Evolutionary conservation across 2,888 invertebrate species (phyloP).

Genomic region (Cetonia aurata): DNA sequence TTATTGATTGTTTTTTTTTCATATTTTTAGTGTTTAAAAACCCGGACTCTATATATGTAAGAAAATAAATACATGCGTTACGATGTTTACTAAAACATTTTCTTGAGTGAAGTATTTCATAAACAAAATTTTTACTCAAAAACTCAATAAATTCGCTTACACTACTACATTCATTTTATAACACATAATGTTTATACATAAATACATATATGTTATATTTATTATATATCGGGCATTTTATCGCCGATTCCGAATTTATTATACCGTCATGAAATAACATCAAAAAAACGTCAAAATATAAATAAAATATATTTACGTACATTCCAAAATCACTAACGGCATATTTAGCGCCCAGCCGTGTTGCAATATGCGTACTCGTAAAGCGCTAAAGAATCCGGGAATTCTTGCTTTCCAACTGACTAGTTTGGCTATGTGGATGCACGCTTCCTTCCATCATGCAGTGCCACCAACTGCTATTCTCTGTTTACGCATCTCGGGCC

Average conservation of each 20-base stretch:
- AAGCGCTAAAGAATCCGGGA: background rate
- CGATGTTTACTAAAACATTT: too few relatives aligned
- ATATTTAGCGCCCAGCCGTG: background rate
- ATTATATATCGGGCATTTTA: constrained; percentile 13
- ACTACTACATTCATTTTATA: too few relatives aligned
- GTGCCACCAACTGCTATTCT: background rate
- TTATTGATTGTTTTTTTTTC: too few relatives aligned
- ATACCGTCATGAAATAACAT: background rate
- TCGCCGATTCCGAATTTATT: constrained; percentile 28
- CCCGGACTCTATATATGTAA: too few relatives aligned
- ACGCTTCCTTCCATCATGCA: background rate
- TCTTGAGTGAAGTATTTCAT: too few relatives aligned
- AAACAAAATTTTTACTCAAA: too few relatives aligned
- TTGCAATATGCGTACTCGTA: background rate
- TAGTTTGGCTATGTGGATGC: background rate
- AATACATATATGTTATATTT: too few relatives aligned
- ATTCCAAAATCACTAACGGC: too few relatives aligned
- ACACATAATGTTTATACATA: constrained; percentile 16
- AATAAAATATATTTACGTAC: constrained; percentile 19
- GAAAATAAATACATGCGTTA: too few relatives aligned
- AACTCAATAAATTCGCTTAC: too few relatives aligned
- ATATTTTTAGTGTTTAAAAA: too few relatives aligned
- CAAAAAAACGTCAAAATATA: background rate
- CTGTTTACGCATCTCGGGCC: background rate
- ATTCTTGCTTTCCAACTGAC: background rate